These are phyloP conservation scores for Accipiter virgatus DNA, from an alignment of 2,113 vertebrate genomes.

Conservation along the genomic window DNA sequence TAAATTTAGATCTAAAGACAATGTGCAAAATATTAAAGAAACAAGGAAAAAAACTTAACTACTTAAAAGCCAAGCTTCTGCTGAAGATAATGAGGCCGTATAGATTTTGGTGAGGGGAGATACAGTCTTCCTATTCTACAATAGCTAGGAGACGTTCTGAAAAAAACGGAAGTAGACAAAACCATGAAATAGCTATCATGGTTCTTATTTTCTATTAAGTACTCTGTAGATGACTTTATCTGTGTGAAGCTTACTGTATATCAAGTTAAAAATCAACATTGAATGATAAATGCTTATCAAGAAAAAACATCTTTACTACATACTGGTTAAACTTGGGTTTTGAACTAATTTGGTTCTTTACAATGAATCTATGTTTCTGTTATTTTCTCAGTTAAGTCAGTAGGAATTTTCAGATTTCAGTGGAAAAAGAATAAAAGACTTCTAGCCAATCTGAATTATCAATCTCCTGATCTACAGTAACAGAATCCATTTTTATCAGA, in stretches of 20 bases:
- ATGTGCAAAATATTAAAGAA: neutral
- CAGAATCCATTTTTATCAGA: neutral
- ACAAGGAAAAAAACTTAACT: accelerated
- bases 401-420: neutral
- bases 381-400: neutral
- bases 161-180: neutral
- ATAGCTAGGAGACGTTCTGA: neutral
- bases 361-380: neutral
- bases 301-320: neutral
- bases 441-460: neutral
- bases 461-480: neutral
- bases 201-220: neutral
- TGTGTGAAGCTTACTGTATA: neutral
- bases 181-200: neutral
- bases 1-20: neutral
- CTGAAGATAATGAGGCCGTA: neutral
- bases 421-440: neutral
- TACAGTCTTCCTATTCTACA: neutral
- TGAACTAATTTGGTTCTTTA: neutral
- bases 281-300: neutral
- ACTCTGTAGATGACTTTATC: neutral
- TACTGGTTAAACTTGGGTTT: neutral
- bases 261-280: neutral
- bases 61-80: neutral
- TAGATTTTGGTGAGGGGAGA: neutral